These are phyloP conservation scores for Meta bourneti DNA, from an alignment of 2,888 invertebrate species.

Conservation along the genomic window DNA sequence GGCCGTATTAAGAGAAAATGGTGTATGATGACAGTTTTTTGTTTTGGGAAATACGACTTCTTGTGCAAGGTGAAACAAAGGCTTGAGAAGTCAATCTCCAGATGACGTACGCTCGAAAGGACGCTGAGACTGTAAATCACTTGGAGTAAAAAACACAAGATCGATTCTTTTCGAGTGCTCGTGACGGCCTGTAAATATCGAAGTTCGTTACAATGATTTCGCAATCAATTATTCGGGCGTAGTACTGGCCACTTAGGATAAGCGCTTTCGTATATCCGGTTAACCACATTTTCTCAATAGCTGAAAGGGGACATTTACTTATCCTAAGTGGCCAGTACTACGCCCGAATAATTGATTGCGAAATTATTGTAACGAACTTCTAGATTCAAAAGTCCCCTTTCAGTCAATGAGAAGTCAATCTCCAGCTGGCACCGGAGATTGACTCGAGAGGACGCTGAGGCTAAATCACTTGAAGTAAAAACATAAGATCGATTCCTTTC, in stretches of 20 bases:
- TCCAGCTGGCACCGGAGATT: too few species aligned
- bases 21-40: constrained; percentile 68
- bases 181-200: background rate
- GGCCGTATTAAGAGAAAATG: constrained; percentile 68
- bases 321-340: background rate
- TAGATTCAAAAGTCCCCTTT: too few species aligned
- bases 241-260: background rate
- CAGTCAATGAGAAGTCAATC: too few species aligned
- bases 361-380: constrained; percentile 17
- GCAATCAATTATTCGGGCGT: constrained; percentile 6
- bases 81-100: constrained; percentile 36
- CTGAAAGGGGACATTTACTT: too few species aligned
- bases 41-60: constrained; percentile 51
- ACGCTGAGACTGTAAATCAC: constrained; percentile 56
- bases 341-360: background rate
- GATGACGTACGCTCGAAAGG: constrained; percentile 31
- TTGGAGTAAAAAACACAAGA: constrained; percentile 6
- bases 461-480: too few species aligned
- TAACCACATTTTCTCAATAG: too few species aligned
- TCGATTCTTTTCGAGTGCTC: background rate
- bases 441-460: too few species aligned
- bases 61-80: constrained; percentile 71
- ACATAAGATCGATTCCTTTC: too few species aligned
- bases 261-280: too few species aligned
- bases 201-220: constrained; percentile 20